Evolutionary conservation across 92 coral and sea anemone species (phyloP).

Genomic region (Umimayanthus kanabou): DNA sequence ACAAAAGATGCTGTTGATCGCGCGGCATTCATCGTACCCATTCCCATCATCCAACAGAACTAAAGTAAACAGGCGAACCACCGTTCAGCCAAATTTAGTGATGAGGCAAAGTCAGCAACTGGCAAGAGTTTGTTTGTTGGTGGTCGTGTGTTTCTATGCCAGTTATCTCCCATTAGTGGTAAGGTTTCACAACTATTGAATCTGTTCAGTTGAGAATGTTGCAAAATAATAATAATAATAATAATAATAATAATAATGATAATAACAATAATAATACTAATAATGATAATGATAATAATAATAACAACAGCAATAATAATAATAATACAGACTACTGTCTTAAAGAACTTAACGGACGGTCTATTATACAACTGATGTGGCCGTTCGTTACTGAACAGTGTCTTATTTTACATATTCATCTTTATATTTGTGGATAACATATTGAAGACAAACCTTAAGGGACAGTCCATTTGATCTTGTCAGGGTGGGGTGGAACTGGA

Average conservation of each 20-base stretch:
- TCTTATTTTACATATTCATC: background rate
- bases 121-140: slow-evolving; percentile 24
- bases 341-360: no score
- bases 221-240: background rate
- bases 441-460: no score
- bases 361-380: no score
- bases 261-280: background rate
- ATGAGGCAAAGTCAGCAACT: slow-evolving; percentile 40
- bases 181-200: background rate
- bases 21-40: background rate
- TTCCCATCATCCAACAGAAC: background rate
- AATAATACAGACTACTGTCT: no score
- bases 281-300: background rate
- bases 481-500: no score
- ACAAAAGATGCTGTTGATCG: slow-evolving; percentile 5
- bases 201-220: background rate
- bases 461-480: no score
- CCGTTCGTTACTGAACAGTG: background rate
- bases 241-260: background rate
- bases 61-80: background rate
- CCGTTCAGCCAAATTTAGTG: background rate
- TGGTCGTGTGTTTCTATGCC: slow-evolving; percentile 29
- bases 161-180: slow-evolving; percentile 39
- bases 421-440: no score
- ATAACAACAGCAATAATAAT: background rate